A percentile compares a stretch with the other conserved stretches of the same genome.
These are phyloP conservation scores for Portevinia maculata DNA, from an alignment of 2,888 invertebrate genomes.

Conservation along the genomic window DNA sequence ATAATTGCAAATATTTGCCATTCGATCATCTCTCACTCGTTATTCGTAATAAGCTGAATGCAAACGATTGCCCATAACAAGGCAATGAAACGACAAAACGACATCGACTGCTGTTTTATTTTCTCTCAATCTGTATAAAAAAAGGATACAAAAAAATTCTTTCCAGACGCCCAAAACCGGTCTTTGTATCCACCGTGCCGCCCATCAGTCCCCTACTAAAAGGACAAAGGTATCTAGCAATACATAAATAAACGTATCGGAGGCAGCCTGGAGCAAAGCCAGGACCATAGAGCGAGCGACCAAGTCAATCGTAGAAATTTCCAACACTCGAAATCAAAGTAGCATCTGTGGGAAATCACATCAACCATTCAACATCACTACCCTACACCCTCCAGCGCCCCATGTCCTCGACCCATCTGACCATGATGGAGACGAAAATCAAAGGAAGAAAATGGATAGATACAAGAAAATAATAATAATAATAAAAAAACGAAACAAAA, in stretches of 20 bases:
- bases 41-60: conserved; percentile 71
- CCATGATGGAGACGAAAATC: conserved; percentile 40
- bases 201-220: conserved; percentile 2
- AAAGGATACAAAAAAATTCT: conserved; percentile 2
- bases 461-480: conserved; percentile 8
- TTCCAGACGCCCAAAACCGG: conserved; percentile 48
- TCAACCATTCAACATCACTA: conserved; percentile 56
- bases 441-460: conserved; percentile 36
- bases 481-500: conserved; percentile 8
- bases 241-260: conserved; percentile 59
- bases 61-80: conserved; percentile 72
- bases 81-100: conserved; percentile 68
- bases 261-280: conserved; percentile 31
- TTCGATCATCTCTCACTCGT: conserved; percentile 67
- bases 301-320: conserved; percentile 67
- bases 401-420: conserved; percentile 26
- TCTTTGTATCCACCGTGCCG: conserved; percentile 14
- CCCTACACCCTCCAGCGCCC: conserved; percentile 1
- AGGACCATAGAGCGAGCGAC: conserved; percentile 47
- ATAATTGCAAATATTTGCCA: conserved; percentile 72
- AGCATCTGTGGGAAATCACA: conserved; percentile 73
- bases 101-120: conserved; percentile 37
- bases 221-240: conserved; percentile 58
- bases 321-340: conserved; percentile 62
- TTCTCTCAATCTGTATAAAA: conserved; percentile 23